A percentile compares a stretch with the other conserved stretches of the same genome.
Conservation (phyloP, 2,113 vertebrate species). For the Stomatorhinus ivindoensis region DNA sequence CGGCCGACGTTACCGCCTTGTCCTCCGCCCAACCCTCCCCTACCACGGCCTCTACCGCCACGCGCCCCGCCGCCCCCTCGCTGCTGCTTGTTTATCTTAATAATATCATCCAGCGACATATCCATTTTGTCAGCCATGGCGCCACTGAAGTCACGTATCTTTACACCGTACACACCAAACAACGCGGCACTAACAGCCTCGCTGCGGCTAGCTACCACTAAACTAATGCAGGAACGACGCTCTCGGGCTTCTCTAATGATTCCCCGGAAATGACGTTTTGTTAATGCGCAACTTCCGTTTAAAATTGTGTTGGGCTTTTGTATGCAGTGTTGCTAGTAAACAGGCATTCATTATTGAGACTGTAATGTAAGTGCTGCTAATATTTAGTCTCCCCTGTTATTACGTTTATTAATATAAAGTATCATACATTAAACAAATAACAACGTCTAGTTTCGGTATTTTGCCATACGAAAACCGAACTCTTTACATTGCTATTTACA, state of each 20-base stretch:
- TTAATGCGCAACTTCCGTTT: not conserved
- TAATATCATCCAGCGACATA: conserved; percentile 98
- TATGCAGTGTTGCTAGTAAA: not conserved
- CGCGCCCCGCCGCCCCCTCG: conserved; percentile 61
- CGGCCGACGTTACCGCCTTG: conserved; percentile 64
- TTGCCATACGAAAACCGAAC: not conserved
- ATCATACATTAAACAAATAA: not conserved
- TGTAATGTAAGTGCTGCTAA: not conserved
- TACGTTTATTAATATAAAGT: not conserved
- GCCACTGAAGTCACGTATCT: not conserved
- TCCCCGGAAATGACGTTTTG: conserved; percentile 10
- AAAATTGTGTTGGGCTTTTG: not conserved
- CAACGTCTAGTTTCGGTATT: not conserved
- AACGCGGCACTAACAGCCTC: not conserved
- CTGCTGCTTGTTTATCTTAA: conserved; percentile 87
- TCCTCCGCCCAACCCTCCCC: conserved; percentile 59
- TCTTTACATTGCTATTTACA: not conserved
- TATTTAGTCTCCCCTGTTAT: not conserved
- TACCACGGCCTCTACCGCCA: conserved; percentile 69
- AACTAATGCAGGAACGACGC: not conserved
- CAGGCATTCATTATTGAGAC: not conserved
- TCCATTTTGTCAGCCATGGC: conserved; percentile 94
- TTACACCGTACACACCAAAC: not conserved
- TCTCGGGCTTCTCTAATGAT: not conserved
- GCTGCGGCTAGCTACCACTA: not conserved